Evolutionary conservation across 2,797 vertebrate species (phyloP).

Genomic region (Numenius phaeopus): DNA sequence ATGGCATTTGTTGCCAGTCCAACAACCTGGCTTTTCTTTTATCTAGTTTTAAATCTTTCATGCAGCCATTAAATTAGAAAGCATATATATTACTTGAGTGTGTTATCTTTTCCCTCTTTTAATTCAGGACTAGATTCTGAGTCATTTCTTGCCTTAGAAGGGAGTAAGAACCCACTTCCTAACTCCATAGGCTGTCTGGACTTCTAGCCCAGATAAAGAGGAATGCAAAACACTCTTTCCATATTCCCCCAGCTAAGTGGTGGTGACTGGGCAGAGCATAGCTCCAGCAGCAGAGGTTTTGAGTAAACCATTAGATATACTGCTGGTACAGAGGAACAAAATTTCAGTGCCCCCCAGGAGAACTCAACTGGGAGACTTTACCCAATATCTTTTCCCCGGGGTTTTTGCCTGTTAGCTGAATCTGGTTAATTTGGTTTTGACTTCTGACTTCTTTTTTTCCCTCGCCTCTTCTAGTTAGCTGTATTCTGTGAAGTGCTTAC

Average conservation of each 20-base stretch:
- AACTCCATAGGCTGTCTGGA: not conserved
- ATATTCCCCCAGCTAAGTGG: not conserved
- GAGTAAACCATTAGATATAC: not conserved
- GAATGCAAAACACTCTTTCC: not conserved
- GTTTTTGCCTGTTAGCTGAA: not conserved
- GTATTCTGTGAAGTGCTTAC: constrained; percentile 97
- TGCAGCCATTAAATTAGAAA: not conserved
- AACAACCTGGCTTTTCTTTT: not conserved
- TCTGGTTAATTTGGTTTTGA: not conserved
- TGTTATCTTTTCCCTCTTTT: not conserved
- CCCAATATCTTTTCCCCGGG: not conserved
- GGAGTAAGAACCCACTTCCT: not conserved
- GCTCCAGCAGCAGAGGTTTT: not conserved
- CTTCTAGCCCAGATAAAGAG: not conserved
- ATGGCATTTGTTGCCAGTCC: not conserved
- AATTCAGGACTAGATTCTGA: not conserved
- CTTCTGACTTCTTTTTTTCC: not conserved
- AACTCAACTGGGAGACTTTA: not conserved
- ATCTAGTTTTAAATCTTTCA: not conserved
- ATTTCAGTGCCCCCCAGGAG: not conserved
- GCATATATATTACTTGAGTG: not conserved
- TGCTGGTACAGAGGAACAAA: not conserved
- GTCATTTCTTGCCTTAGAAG: not conserved
- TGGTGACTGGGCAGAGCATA: not conserved
- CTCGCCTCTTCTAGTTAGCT: constrained; percentile 82